Evolutionary conservation across 2,888 invertebrate species (phyloP).

Genomic region (Drosophila nigricruria): DNA sequence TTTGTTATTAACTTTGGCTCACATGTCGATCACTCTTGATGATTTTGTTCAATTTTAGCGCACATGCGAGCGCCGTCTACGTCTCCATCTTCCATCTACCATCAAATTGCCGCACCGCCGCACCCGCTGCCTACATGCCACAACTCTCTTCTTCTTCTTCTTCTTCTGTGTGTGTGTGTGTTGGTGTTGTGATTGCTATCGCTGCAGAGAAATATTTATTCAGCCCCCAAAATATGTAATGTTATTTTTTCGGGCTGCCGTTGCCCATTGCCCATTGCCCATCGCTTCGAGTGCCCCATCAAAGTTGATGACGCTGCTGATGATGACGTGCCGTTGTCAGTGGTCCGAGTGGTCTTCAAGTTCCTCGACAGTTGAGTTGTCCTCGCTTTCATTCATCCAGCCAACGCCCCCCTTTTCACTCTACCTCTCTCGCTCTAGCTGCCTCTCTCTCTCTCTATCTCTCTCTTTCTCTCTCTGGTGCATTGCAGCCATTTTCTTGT

Average conservation of each 20-base stretch:
- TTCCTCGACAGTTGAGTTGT: conserved; percentile 63
- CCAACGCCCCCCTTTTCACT: conserved; percentile 6
- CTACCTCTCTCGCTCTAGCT: background rate
- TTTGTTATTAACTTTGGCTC: conserved; percentile 83
- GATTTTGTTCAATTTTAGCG: conserved; percentile 82
- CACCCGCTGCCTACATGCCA: conserved; percentile 68
- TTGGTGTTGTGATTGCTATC: conserved; percentile 74
- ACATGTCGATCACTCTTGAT: conserved; percentile 83
- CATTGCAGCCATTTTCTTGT: conserved; percentile 49
- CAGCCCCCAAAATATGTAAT: conserved; percentile 78
- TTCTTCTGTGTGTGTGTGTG: conserved; percentile 38
- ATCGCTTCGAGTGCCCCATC: conserved; percentile 64
- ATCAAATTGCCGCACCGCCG: conserved; percentile 38
- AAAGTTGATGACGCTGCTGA: conserved; percentile 73
- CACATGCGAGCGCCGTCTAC: conserved; percentile 79
- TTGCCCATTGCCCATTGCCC: conserved; percentile 23
- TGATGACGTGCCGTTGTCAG: conserved; percentile 74
- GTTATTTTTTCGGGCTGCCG: conserved; percentile 58
- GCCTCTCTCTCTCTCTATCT: background rate
- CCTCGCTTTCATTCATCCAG: conserved; percentile 72
- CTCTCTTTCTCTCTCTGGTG: background rate
- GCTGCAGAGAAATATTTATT: conserved; percentile 79
- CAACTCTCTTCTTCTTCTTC: conserved; percentile 16
- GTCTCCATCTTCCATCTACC: conserved; percentile 58
- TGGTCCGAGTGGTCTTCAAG: conserved; percentile 38